Evolutionary conservation across 2,113 vertebrate genomes (phyloP).

Genomic region (Cromileptes altivelis): DNA sequence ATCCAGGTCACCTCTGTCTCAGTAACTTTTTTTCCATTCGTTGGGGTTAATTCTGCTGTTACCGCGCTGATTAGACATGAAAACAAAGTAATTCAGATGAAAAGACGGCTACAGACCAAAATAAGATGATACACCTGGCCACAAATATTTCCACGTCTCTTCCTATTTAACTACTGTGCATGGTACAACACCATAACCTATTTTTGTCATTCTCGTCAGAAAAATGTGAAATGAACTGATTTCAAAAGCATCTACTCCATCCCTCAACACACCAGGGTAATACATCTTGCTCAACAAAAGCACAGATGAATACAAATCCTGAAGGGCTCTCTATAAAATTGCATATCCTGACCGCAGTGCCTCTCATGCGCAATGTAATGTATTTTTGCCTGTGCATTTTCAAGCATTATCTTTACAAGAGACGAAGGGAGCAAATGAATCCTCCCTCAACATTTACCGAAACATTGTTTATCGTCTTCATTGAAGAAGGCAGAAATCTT

Average conservation of each 20-base stretch:
- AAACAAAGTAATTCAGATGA: conserved; percentile 14
- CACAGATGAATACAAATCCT: conserved; percentile 66
- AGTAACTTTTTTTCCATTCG: conserved; percentile 12
- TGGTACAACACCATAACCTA: neutral
- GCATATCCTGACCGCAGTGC: conserved; percentile 32
- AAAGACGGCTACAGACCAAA: neutral
- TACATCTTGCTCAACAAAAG: conserved; percentile 56
- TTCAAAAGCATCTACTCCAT: conserved; percentile 44
- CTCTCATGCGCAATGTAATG: conserved; percentile 23
- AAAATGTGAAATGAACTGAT: conserved; percentile 55
- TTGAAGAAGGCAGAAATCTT: conserved; percentile 30
- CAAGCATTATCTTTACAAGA: conserved; percentile 51
- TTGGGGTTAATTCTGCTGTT: conserved; percentile 1
- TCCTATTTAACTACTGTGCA: conserved; percentile 11
- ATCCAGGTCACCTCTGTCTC: conserved; percentile 34
- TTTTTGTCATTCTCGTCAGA: conserved; percentile 53
- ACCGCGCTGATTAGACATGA: neutral
- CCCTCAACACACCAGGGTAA: conserved; percentile 55
- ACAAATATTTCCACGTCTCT: neutral
- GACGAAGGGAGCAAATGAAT: conserved; percentile 38
- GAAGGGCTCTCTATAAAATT: conserved; percentile 58
- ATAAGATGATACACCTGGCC: neutral
- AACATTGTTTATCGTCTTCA: conserved; percentile 46
- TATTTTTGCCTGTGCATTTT: conserved; percentile 26
- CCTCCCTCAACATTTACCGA: conserved; percentile 48